These are phyloP conservation scores for Tipula helvola DNA, from an alignment of 2,888 invertebrate species.

Conservation along the genomic window DNA sequence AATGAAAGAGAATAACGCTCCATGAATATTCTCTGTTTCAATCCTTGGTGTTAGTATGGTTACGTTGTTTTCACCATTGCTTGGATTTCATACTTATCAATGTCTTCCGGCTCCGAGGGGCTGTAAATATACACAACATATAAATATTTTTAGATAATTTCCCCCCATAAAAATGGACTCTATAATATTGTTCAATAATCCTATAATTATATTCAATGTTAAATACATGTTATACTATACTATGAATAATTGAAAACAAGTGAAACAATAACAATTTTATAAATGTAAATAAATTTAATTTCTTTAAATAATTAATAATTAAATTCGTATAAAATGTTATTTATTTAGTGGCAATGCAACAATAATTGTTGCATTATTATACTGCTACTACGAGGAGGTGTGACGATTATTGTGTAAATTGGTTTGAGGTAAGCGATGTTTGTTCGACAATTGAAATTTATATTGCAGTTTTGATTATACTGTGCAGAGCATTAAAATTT, in stretches of 20 bases:
- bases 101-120: too few relatives aligned
- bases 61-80: too few relatives aligned
- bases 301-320: neutral
- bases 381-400: neutral
- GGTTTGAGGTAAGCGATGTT: neutral
- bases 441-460: neutral
- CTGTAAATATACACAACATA: too few relatives aligned
- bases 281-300: neutral
- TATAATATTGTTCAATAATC: neutral
- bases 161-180: neutral
- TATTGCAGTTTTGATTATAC: neutral
- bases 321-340: neutral
- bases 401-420: neutral
- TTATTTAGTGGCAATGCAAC: neutral
- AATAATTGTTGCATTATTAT: neutral
- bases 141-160: neutral
- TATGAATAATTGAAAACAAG: neutral
- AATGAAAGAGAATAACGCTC: too few relatives aligned
- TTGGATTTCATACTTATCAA: too few relatives aligned
- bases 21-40: too few relatives aligned
- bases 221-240: too few relatives aligned
- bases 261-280: neutral
- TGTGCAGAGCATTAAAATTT: neutral
- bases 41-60: too few relatives aligned
- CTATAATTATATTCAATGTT: neutral